These are phyloP conservation scores for Apotomis turbidana DNA, from an alignment of 2,888 invertebrate species.

Conservation along the genomic window DNA sequence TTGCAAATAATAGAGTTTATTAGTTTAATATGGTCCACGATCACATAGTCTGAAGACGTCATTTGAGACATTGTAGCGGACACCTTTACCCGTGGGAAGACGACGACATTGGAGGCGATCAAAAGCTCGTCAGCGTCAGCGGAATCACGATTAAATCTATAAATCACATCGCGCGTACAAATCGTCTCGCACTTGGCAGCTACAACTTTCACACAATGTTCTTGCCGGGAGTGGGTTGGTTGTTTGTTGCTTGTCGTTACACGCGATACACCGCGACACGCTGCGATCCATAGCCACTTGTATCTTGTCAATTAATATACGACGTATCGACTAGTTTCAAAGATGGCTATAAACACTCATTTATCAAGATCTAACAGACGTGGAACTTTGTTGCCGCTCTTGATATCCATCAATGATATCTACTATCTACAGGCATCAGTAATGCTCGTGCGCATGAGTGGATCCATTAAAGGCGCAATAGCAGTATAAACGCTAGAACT, in stretches of 20 bases:
- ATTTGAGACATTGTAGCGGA: slow-evolving; percentile 10
- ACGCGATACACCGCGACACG: slow-evolving; percentile 45
- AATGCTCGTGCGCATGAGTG: neutral
- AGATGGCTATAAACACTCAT: slow-evolving; percentile 61
- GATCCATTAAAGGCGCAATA: slow-evolving; percentile 5
- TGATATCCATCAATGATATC: neutral
- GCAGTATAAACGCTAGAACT: slow-evolving; percentile 45
- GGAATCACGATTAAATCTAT: slow-evolving; percentile 43
- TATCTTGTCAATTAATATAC: slow-evolving; percentile 55
- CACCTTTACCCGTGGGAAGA: slow-evolving; percentile 59
- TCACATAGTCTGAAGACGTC: slow-evolving; percentile 49
- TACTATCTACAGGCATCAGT: neutral
- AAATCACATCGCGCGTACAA: slow-evolving; percentile 47
- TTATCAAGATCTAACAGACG: slow-evolving; percentile 64
- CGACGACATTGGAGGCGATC: slow-evolving; percentile 52
- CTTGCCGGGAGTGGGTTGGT: slow-evolving; percentile 47
- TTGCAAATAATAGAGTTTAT: slow-evolving; percentile 66
- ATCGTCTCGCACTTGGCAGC: slow-evolving; percentile 44
- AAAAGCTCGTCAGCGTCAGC: slow-evolving; percentile 60
- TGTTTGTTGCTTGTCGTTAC: slow-evolving; percentile 41
- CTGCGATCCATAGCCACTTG: slow-evolving; percentile 53
- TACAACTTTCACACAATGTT: slow-evolving; percentile 53
- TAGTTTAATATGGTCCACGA: slow-evolving; percentile 56
- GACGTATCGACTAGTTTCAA: slow-evolving; percentile 55
- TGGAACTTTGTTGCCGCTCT: slow-evolving; percentile 49